Conservation (phyloP, 1,140 invertebrate species). For the Bombus fervidus region DNA sequence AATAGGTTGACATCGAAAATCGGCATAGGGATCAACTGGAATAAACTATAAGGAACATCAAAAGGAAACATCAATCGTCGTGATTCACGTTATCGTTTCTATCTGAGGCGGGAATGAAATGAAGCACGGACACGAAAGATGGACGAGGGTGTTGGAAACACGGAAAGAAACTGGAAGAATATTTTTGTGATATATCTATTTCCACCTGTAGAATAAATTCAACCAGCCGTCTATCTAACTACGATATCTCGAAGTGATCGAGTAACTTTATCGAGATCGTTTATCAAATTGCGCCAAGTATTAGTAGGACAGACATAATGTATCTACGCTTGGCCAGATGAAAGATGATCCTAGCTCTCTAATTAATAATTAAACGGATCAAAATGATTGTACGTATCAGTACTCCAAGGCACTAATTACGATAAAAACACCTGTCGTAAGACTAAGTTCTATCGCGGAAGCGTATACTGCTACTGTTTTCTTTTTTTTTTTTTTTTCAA, state of each 20-base stretch:
- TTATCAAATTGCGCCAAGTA: conserved; percentile 42
- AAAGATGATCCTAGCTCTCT: background rate
- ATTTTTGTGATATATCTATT: conserved; percentile 47
- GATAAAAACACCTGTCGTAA: background rate
- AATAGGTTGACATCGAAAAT: background rate
- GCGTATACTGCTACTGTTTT: background rate
- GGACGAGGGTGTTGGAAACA: background rate
- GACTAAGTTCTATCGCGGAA: background rate
- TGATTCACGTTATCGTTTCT: conserved; percentile 23
- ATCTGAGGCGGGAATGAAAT: background rate
- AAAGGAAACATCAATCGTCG: background rate
- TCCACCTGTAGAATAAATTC: conserved; percentile 64
- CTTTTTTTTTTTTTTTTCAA: background rate
- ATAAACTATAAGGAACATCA: background rate
- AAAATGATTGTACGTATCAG: background rate
- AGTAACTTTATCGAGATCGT: conserved; percentile 52
- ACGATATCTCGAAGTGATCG: conserved; percentile 39
- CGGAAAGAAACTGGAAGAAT: conserved; percentile 7
- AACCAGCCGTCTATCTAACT: conserved; percentile 12
- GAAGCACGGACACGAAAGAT: conserved; percentile 6
- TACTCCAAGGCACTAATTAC: background rate
- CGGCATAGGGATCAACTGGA: background rate
- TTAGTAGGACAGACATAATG: conserved; percentile 14
- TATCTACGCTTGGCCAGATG: background rate
- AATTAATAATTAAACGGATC: background rate